phyloP scores from a whole-genome alignment of 2,888 invertebrate genomes.

The Caenorhabditis macrosperma region DNA sequence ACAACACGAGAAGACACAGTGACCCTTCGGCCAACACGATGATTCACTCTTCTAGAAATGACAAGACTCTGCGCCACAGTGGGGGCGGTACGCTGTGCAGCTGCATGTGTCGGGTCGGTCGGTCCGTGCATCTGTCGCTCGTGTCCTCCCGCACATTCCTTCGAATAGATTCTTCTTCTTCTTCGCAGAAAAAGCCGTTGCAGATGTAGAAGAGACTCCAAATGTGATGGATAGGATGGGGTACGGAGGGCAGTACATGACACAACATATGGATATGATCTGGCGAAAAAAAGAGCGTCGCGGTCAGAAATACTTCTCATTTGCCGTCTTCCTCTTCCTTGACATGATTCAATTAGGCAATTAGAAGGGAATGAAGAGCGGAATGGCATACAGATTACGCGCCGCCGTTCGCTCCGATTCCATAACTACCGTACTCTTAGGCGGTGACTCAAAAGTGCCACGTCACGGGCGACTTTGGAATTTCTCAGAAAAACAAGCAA shows the following conservation, averaged over 20 bases:
- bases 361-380: conserved; percentile 28
- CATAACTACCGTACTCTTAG: conserved; percentile 9
- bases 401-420: background rate
- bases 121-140: too few relatives aligned
- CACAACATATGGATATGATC: conserved; percentile 48
- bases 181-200: background rate
- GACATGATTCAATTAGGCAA: conserved; percentile 53
- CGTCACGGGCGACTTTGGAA: conserved; percentile 7
- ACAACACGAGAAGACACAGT: conserved; percentile 1
- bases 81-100: conserved; percentile 10
- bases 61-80: conserved; percentile 5
- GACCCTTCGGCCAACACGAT: conserved; percentile 11
- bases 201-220: conserved; percentile 7
- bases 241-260: background rate
- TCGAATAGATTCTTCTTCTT: background rate
- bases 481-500: conserved; percentile 1
- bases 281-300: conserved; percentile 5
- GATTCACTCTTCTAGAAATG: conserved; percentile 5
- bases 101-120: too few relatives aligned
- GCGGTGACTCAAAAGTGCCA: conserved; percentile 9
- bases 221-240: conserved; percentile 47
- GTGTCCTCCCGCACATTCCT: background rate
- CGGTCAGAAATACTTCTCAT: background rate
- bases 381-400: conserved; percentile 22
- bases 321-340: conserved; percentile 27